Evolutionary conservation across 2,797 vertebrate genomes (phyloP).

Genomic region (Poeciliopsis presidionis): DNA sequence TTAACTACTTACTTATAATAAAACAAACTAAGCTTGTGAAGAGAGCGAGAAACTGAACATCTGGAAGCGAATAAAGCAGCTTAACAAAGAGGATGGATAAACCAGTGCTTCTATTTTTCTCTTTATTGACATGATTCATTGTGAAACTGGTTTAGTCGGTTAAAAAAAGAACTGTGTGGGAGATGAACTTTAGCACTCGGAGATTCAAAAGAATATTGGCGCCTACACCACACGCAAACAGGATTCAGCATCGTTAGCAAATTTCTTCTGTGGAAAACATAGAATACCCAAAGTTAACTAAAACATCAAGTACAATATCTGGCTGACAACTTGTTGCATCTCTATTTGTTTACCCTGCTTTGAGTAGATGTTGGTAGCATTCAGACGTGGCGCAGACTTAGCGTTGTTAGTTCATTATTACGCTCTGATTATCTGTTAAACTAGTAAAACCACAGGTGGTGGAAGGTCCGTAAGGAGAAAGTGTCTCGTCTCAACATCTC

Average conservation of each 20-base stretch:
- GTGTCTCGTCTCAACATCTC: slow-evolving; percentile 34
- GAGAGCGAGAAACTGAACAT: neutral
- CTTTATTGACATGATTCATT: slow-evolving; percentile 2
- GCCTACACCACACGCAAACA: neutral
- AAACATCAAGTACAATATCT: neutral
- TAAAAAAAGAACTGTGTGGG: neutral
- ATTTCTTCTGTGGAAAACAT: neutral
- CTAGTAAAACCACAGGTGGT: slow-evolving; percentile 26
- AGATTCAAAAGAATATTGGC: neutral
- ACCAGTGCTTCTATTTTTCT: neutral
- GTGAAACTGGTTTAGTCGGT: neutral
- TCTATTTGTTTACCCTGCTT: neutral
- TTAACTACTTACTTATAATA: neutral
- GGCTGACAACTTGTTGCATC: neutral
- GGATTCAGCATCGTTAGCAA: neutral
- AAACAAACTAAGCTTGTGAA: neutral
- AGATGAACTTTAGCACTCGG: neutral
- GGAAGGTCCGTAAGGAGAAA: slow-evolving; percentile 34
- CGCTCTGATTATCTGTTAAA: slow-evolving; percentile 6
- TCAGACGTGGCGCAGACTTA: neutral
- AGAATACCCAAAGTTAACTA: neutral
- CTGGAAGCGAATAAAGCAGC: neutral
- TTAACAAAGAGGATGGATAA: neutral
- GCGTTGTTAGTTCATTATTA: neutral
- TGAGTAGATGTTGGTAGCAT: neutral